Base-by-base conservation (phyloP, 2,797 vertebrate genomes). In the Tenualosa ilisha region DNA sequence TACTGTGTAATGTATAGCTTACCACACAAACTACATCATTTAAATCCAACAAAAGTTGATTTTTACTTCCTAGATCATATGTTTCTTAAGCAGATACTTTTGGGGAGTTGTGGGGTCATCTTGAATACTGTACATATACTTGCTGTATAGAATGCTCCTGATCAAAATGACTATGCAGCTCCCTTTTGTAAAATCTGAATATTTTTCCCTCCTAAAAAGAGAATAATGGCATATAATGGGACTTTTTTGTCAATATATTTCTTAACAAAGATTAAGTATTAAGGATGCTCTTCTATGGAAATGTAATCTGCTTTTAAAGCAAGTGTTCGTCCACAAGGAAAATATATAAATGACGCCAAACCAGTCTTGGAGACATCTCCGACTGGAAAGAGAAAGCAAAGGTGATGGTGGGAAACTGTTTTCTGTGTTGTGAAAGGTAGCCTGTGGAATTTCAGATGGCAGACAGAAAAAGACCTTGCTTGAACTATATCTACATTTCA, bases 151-250 rank as follows among this genome's bases (percentile, higher is more conserved):
- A 87, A 83, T 85, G 85, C 84, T 84, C 53, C 83, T 61, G 65
- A 86, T 81, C 40, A 43, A 89, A 85, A 81, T 54, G 37, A 86
- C 91, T 91, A 89, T 91, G 93, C 92, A 91, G 90, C 89, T 87
- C 87, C 59, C 20, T 86, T 87, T 87, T 91, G 82, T 91, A 89
- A 90, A 86, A 31, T 49, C 9, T 87, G 79, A 46, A 83, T n/a
- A 79, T 54, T 65, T 87, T 84, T 86, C 88, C 85, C 59, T 79
- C 26, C 63, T 31, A 85, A 87, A 61, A 85, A 79, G 83, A 88
- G 72, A 86, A 63, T 15, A 86, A 61, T 15, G 31, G 12, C 51
- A 85, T 85, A 82, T 85, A 88, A 86, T 86, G 83, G 81, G 81
- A 53, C 17, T 84, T 68, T 85, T 90, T 90, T 92, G 91, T 91